phyloP scores from a whole-genome alignment of 2,888 invertebrate genomes.

The Sesia bembeciformis region DNA sequence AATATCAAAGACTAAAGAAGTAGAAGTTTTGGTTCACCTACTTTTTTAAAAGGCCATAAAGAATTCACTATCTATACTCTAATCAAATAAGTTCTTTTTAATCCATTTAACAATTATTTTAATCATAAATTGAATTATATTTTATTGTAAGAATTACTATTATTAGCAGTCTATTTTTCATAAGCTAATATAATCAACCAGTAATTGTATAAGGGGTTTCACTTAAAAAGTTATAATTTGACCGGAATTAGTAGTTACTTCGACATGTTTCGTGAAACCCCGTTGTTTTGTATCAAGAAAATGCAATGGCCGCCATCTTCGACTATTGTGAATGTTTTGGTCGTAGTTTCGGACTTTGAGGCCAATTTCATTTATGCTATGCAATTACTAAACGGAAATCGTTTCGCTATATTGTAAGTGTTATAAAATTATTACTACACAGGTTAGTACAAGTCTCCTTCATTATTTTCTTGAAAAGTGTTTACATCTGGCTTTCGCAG shows the following conservation, averaged over 20 bases:
- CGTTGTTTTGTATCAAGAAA: constrained; percentile 85
- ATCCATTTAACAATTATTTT: too few species aligned
- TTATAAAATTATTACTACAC: constrained; percentile 39
- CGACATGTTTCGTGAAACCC: constrained; percentile 68
- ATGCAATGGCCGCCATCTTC: constrained; percentile 90
- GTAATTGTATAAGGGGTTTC: too few species aligned
- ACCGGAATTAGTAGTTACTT: constrained; percentile 53
- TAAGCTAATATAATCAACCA: too few species aligned
- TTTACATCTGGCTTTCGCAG: constrained; percentile 83
- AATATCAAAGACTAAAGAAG: too few species aligned
- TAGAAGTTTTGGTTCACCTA: too few species aligned
- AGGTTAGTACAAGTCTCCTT: constrained; percentile 54
- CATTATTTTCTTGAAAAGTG: constrained; percentile 72
- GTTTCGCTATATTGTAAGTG: constrained; percentile 55
- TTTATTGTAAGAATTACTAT: too few species aligned
- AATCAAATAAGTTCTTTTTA: too few species aligned
- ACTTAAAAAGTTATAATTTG: constrained; percentile 12
- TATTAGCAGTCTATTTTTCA: too few species aligned
- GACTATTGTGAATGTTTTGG: constrained; percentile 87
- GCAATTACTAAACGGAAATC: constrained; percentile 58
- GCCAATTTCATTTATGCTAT: constrained; percentile 60
- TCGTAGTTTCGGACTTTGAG: constrained; percentile 70
- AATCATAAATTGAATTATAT: too few species aligned
- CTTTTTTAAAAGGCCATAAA: too few species aligned
- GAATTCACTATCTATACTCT: too few species aligned